Base-by-base conservation (phyloP, 2,113 vertebrate genomes). In the Prietella phreatophila region DNA sequence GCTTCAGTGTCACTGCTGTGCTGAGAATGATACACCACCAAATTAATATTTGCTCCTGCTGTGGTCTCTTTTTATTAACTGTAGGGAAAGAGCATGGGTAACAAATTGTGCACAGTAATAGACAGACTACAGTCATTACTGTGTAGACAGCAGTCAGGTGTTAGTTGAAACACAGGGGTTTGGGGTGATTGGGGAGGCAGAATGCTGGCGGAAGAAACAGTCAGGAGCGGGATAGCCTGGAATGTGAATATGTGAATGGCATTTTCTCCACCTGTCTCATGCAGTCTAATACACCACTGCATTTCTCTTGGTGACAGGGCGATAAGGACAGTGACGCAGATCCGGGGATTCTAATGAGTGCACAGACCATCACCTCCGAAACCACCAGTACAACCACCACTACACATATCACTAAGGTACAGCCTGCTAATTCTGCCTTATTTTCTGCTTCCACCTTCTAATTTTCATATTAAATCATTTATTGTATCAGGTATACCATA, bases 331-430 rank as follows among this genome's bases (percentile, higher is more conserved):
- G 94, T 69, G 96, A 97, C 61, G 89, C 94, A 78, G 97, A 97
- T 36, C 95, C 96, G 0, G 97, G 96, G 0, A 94, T 98, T 69
- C 91, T 98, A 86, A 96, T 98, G 96, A 98, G 97, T 25, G 97
- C 97, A 17, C 97, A 99, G 87, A 98, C 96, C 1, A 98, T 98
- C 93, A 98, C 97, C 0, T 96, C 97, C n/a, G 97, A 98, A 95
- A 97, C 97, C 69, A 95, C 95, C 88, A 97, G 96, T 90, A 98
- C 97, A 91, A 98, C 96, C 83, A 98, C 97, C 88, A 98, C 97
- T 85, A 98, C 97, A 20, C 97, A 98, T 90, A 97, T 99, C 95
- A 98, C 97, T 92, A 89, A 88, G 90, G 86, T 89, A 67, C 47
- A 36, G 20, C 76, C 36, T 33, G 17, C 33, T 30, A 3, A 47